Percentiles rank a stretch among this genome's conserved stretches.
Evolutionary conservation across 1,140 invertebrate genomes (phyloP).

Genomic region (Aradophagus sp.): DNA sequence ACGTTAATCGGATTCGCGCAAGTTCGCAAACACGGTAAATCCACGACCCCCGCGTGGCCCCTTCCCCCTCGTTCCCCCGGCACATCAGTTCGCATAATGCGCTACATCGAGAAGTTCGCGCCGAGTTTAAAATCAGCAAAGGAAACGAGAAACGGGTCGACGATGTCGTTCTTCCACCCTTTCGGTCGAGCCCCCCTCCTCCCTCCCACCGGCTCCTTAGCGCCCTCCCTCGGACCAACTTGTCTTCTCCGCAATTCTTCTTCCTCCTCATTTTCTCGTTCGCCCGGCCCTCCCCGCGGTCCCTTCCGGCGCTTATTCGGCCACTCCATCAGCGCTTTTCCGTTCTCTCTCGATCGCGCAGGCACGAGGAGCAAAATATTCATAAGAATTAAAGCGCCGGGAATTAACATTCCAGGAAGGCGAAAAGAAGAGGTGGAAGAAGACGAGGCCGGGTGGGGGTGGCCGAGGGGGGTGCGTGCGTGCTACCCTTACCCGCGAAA

Average conservation of each 20-base stretch:
- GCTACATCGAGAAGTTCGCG: constrained; percentile 45
- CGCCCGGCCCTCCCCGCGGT: constrained; percentile 7
- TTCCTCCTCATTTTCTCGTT: constrained; percentile 41
- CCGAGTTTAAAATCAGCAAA: constrained; percentile 55
- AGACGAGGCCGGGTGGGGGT: constrained; percentile 15
- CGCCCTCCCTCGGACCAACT: constrained; percentile 29
- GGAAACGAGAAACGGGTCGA: constrained; percentile 50
- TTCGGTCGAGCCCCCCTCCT: constrained; percentile 4
- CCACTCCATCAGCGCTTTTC: constrained; percentile 39
- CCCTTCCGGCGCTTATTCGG: constrained; percentile 41
- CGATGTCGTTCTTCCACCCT: constrained; percentile 43
- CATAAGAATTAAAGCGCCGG: constrained; percentile 75
- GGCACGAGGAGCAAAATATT: constrained; percentile 70
- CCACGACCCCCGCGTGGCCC: constrained; percentile 3
- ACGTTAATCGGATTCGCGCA: constrained; percentile 40
- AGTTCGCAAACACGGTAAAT: constrained; percentile 37
- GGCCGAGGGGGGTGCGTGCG: constrained; percentile 63
- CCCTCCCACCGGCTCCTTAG: constrained; percentile 7
- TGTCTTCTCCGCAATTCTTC: constrained; percentile 50
- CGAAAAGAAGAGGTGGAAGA: constrained; percentile 50
- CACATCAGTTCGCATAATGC: constrained; percentile 42
- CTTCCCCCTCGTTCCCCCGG: background rate
- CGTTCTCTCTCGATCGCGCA: constrained; percentile 47
- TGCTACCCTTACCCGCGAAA: constrained; percentile 70
- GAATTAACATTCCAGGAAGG: constrained; percentile 74